Percentiles rank a stretch among this genome's conserved stretches.
Evolutionary conservation across 2,888 invertebrate genomes (phyloP).

Genomic region (Limenitis camilla): DNA sequence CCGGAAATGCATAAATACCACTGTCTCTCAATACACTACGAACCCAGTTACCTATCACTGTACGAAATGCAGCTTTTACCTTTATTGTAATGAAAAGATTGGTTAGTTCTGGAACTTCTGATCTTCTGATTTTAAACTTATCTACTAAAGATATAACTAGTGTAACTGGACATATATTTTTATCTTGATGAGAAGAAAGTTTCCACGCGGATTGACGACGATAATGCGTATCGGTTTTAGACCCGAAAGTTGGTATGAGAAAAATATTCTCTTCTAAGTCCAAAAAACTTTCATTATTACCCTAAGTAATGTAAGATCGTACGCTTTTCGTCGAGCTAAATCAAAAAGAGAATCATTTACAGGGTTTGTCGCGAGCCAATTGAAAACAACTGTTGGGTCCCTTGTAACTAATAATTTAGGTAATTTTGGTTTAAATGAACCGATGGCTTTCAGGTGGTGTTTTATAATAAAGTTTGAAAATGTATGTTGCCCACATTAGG

Average conservation of each 20-base stretch:
- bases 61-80: not conserved
- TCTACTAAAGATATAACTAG: not conserved
- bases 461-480: slow-evolving; percentile 6
- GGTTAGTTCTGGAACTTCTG: not conserved
- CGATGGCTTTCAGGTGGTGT: slow-evolving; percentile 9
- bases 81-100: slow-evolving; percentile 1
- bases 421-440: not conserved
- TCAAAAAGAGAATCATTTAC: slow-evolving; percentile 5
- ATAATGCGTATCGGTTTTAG: slow-evolving; percentile 10
- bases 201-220: no score
- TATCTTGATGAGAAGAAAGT: no score
- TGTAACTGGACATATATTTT: not conserved
- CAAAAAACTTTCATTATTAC: not conserved
- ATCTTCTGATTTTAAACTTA: not conserved
- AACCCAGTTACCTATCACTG: slow-evolving; percentile 4
- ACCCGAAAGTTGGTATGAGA: slow-evolving; percentile 4
- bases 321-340: slow-evolving; percentile 5
- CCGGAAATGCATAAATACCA: slow-evolving; percentile 3
- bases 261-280: no score
- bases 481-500: not conserved
- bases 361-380: slow-evolving; percentile 2
- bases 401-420: slow-evolving; percentile 1
- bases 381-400: slow-evolving; percentile 6
- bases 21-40: not conserved
- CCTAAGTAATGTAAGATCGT: slow-evolving; percentile 13